Evolutionary conservation across 2,888 invertebrate genomes (phyloP).

Genomic region (Cremastobaeus sp.): DNA sequence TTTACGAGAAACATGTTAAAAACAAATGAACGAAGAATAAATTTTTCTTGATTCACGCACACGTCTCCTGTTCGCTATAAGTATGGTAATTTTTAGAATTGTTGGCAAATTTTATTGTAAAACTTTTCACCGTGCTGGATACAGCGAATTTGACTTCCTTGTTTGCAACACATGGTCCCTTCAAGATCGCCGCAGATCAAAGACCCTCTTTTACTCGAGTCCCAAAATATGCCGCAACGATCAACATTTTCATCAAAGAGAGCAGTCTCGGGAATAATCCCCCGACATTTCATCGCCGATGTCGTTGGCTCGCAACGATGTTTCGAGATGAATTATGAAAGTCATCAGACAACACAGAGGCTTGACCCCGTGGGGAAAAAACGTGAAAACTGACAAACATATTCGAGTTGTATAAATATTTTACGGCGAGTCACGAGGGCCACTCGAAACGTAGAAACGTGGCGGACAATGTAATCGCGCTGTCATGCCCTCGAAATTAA

Average conservation of each 20-base stretch:
- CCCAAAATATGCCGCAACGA: no score
- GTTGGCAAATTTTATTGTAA: no score
- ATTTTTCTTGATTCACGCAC: no score
- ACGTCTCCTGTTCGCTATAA: no score
- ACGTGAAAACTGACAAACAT: slow-evolving; percentile 54
- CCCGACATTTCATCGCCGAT: slow-evolving; percentile 24
- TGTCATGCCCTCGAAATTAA: slow-evolving; percentile 53
- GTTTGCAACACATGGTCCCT: no score
- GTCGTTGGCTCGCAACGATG: slow-evolving; percentile 36
- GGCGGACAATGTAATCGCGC: slow-evolving; percentile 43
- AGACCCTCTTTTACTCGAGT: no score
- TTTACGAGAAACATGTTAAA: no score
- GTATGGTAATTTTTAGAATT: no score
- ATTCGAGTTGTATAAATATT: slow-evolving; percentile 53
- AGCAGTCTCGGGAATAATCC: slow-evolving; percentile 19
- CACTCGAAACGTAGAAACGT: slow-evolving; percentile 39
- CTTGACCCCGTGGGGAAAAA: slow-evolving; percentile 51
- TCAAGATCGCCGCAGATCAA: no score
- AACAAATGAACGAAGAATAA: no score
- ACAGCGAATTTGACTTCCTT: no score
- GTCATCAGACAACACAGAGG: slow-evolving; percentile 51
- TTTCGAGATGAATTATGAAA: slow-evolving; percentile 55
- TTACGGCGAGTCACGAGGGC: slow-evolving; percentile 53
- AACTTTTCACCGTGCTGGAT: no score
- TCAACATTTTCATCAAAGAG: neutral